Conservation (phyloP, 53 echinoderm and acorn worm species). For the Antedon mediterranea region DNA sequence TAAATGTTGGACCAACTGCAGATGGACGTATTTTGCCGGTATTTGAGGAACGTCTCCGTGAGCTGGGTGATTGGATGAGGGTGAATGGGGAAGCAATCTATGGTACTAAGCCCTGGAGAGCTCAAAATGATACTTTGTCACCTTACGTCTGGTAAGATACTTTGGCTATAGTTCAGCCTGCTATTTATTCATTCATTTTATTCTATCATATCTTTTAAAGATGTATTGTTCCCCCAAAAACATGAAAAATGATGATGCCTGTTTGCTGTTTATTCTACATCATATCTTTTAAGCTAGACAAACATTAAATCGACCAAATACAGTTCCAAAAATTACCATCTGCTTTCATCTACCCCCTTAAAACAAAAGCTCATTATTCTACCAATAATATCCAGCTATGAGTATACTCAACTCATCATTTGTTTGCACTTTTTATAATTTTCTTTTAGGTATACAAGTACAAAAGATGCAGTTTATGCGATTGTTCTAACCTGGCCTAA, state of each 20-base stretch:
- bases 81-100: constrained; percentile 84
- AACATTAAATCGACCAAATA: no score
- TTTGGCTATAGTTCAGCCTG: no score
- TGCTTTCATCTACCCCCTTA: no score
- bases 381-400: no score
- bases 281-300: no score
- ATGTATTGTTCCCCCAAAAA: no score
- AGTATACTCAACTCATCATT: not conserved
- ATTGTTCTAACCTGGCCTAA: constrained; percentile 75
- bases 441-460: constrained; percentile 42
- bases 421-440: not conserved
- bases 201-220: no score
- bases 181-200: no score
- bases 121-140: constrained; percentile 58
- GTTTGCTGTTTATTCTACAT: no score
- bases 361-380: no score
- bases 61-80: constrained; percentile 66
- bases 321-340: no score
- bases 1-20: constrained; percentile 73
- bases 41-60: constrained; percentile 70
- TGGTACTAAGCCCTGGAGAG: constrained; percentile 44
- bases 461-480: constrained; percentile 38
- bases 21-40: constrained; percentile 73
- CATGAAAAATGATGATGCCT: no score
- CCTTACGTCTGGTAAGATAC: constrained; percentile 41